Percentiles rank a stretch among this genome's conserved stretches.
Evolutionary conservation across 2,113 vertebrate species (phyloP).

Genomic region (Fregetta grallaria): DNA sequence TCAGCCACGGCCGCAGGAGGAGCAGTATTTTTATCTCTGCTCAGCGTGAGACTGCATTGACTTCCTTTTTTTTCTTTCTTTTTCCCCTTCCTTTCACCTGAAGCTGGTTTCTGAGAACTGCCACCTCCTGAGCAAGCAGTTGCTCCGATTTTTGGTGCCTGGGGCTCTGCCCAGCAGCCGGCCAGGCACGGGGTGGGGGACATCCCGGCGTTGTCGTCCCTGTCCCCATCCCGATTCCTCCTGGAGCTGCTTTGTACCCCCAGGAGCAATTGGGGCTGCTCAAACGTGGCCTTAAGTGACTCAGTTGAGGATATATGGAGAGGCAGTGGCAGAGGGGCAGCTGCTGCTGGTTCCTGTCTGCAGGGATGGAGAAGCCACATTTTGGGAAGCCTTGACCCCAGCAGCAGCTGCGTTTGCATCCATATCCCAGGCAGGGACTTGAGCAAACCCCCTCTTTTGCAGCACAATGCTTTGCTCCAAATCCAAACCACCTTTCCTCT

Average conservation of each 20-base stretch:
- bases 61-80: slow-evolving; percentile 23
- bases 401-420: not conserved
- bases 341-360: not conserved
- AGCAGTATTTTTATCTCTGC: slow-evolving; percentile 47
- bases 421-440: not conserved
- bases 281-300: accelerated
- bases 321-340: not conserved
- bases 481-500: not conserved
- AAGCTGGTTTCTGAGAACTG: slow-evolving; percentile 41
- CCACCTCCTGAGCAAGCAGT: not conserved
- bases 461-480: not conserved
- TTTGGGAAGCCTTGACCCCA: not conserved
- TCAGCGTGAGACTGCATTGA: slow-evolving; percentile 6
- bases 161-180: not conserved
- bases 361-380: not conserved
- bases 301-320: not conserved
- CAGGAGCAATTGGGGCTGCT: not conserved
- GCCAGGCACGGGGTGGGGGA: accelerated
- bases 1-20: not conserved
- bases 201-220: accelerated
- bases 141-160: not conserved
- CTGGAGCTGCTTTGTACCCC: not conserved
- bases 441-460: not conserved
- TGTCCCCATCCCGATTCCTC: not conserved
- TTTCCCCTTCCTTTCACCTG: slow-evolving; percentile 35